Conservation (phyloP, 92 coral and sea anemone species). For the Parazoanthus atlanticus region DNA sequence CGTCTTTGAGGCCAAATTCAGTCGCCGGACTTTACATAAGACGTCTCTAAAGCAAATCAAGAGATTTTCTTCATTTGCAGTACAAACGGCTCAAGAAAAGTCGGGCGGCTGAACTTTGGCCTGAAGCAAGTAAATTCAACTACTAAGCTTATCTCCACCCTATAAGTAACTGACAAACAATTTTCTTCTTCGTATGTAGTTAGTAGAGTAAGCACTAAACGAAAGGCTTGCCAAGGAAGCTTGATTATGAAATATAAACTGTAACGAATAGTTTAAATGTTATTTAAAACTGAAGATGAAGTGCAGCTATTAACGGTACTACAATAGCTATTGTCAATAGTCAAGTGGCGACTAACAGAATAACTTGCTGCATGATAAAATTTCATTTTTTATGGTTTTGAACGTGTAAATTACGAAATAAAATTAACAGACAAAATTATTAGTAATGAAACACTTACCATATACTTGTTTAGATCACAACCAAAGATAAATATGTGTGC, state of each 20-base stretch:
- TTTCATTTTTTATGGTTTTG: neutral
- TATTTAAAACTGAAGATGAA: too few relatives aligned
- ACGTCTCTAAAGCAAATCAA: too few relatives aligned
- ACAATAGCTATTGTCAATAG: too few relatives aligned
- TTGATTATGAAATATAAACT: too few relatives aligned
- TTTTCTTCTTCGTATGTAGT: neutral
- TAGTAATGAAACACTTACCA: neutral
- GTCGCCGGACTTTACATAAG: too few relatives aligned
- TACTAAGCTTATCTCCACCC: neutral
- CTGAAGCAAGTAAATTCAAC: neutral
- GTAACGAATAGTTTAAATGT: too few relatives aligned
- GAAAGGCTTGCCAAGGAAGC: neutral
- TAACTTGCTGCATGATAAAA: neutral
- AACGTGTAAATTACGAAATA: constrained; percentile 1
- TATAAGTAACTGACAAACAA: neutral
- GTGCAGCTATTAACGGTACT: too few relatives aligned
- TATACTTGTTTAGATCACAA: neutral
- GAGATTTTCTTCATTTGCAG: too few relatives aligned
- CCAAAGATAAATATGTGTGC: too few relatives aligned
- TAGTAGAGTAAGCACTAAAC: neutral
- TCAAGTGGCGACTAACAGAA: too few relatives aligned
- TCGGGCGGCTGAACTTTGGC: neutral
- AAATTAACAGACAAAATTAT: constrained; percentile 6
- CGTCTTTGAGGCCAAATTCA: too few relatives aligned
- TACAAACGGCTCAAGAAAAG: too few relatives aligned